Evolutionary conservation across 2,113 vertebrate genomes (phyloP).

Genomic region (Rhipidura dahli): DNA sequence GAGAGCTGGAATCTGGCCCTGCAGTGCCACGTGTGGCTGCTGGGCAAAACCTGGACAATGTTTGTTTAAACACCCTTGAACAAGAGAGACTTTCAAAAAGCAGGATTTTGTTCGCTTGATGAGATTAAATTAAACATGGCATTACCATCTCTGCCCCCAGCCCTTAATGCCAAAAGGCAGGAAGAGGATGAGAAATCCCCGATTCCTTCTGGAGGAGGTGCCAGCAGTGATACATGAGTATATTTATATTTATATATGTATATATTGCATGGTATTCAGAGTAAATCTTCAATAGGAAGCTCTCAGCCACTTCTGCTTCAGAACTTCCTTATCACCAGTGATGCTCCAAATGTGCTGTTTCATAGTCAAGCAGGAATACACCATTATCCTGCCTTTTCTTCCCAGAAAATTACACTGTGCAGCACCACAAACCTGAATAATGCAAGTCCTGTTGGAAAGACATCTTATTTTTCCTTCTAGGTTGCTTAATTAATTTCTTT

Average conservation of each 20-base stretch:
- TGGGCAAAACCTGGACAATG: background rate
- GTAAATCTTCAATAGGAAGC: background rate
- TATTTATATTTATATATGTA: background rate
- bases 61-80: background rate
- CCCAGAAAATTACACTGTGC: background rate
- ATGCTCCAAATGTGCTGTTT: background rate
- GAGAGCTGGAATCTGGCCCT: background rate
- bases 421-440: background rate
- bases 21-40: background rate
- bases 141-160: background rate
- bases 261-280: background rate
- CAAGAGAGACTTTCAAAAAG: background rate
- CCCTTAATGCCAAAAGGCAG: background rate
- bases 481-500: constrained; percentile 27
- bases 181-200: background rate
- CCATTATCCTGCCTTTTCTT: background rate
- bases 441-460: background rate
- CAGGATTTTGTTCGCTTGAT: background rate
- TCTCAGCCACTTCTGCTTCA: background rate
- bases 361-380: background rate
- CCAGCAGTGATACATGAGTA: background rate
- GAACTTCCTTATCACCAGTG: background rate
- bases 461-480: background rate
- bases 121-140: background rate
- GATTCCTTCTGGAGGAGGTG: fast-evolving